A percentile compares a stretch with the other conserved stretches of the same genome.
phyloP scores from a whole-genome alignment of 2,888 invertebrate species.

The Clivina fossor region DNA sequence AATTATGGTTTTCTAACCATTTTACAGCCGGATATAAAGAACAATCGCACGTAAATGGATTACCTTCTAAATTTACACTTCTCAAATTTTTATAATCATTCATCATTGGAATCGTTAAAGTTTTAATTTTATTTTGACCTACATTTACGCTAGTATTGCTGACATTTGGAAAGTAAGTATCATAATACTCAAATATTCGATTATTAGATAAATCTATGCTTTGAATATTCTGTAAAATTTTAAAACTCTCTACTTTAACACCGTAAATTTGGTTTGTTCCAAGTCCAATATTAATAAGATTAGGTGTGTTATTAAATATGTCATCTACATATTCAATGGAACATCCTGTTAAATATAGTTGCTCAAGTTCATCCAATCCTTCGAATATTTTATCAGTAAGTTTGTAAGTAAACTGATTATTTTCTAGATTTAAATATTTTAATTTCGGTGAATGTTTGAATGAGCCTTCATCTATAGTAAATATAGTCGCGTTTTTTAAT shows the following conservation, averaged over 20 bases:
- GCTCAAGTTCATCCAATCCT: constrained; percentile 56
- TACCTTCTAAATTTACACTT: constrained; percentile 56
- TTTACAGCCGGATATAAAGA: constrained; percentile 2
- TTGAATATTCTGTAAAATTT: constrained; percentile 53
- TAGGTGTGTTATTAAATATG: constrained; percentile 57
- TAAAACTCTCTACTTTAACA: constrained; percentile 54
- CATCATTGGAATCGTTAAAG: constrained; percentile 60
- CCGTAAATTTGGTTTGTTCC: constrained; percentile 56
- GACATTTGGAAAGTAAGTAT: constrained; percentile 55
- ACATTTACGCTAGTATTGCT: constrained; percentile 52
- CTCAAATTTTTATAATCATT: constrained; percentile 57
- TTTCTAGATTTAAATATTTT: constrained; percentile 57
- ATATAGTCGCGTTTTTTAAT: constrained; percentile 59
- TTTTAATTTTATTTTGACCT: constrained; percentile 59
- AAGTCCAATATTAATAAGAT: constrained; percentile 57
- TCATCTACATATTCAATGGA: constrained; percentile 52
- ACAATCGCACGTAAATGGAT: constrained; percentile 61
- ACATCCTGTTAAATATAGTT: constrained; percentile 57
- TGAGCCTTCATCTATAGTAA: constrained; percentile 54
- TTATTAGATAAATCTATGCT: constrained; percentile 59
- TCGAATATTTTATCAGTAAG: constrained; percentile 52
- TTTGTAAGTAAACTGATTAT: constrained; percentile 53
- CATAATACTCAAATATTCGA: constrained; percentile 58
- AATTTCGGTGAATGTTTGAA: constrained; percentile 55
- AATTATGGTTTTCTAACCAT: constrained; percentile 12